A percentile compares a stretch with the other conserved stretches of the same genome.
Conservation (phyloP, 1,140 invertebrate genomes). For the Dryas iulia region DNA sequence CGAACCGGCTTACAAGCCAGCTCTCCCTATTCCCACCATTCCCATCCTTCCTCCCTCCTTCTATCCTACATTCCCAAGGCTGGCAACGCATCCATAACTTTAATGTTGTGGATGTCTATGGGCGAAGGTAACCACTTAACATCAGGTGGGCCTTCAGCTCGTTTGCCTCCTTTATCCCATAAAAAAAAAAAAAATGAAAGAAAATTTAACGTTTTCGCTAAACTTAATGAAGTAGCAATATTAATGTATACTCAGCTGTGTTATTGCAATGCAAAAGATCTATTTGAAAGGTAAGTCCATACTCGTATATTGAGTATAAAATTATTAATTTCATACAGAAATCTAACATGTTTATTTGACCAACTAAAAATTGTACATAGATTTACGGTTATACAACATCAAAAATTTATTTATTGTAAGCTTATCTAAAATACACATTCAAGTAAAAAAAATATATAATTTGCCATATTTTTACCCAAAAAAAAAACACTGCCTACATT, state of each 20-base stretch:
- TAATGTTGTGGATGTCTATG: too few species aligned
- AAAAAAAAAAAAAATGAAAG: too few species aligned
- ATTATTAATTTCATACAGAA: neutral
- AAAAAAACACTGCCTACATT: constrained; percentile 59
- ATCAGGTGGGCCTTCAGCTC: too few species aligned
- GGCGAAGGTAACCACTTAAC: too few species aligned
- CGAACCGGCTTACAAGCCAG: too few species aligned
- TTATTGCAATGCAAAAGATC: neutral
- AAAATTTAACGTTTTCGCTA: neutral
- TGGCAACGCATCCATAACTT: too few species aligned
- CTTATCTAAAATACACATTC: constrained; percentile 1
- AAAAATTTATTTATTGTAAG: constrained; percentile 9
- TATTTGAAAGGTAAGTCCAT: neutral
- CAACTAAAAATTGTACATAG: neutral
- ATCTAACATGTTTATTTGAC: neutral
- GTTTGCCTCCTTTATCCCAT: too few species aligned
- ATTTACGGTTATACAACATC: too few species aligned
- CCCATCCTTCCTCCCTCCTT: too few species aligned
- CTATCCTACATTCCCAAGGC: too few species aligned
- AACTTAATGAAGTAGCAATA: neutral
- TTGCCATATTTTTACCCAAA: constrained; percentile 15
- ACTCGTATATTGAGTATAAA: neutral
- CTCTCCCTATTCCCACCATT: too few species aligned
- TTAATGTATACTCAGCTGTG: neutral
- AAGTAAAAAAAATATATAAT: constrained; percentile 19